Percentiles rank a stretch among this genome's conserved stretches.
These are phyloP conservation scores for Tiliqua scincoides DNA, from an alignment of 2,113 vertebrate species.

Conservation along the genomic window DNA sequence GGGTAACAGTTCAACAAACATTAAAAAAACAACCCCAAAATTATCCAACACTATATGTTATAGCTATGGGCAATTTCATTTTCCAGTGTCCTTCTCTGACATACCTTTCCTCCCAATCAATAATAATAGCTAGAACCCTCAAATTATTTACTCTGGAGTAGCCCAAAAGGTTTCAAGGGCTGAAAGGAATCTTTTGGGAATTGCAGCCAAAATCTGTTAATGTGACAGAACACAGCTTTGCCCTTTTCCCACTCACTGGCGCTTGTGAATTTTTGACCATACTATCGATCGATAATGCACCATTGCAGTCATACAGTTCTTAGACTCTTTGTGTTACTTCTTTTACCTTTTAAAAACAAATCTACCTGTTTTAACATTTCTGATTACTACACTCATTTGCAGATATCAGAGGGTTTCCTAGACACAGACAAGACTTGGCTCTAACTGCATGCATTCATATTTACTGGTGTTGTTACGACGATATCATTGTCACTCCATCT, in stretches of 20 bases:
- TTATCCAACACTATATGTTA: not conserved
- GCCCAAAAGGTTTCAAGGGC: not conserved
- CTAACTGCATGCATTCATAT: no score
- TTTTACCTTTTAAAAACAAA: not conserved
- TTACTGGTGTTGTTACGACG: not conserved
- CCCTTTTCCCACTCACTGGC: conserved; percentile 23
- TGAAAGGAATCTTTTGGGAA: not conserved
- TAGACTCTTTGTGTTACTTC: not conserved
- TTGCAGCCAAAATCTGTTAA: conserved; percentile 19
- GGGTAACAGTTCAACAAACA: not conserved
- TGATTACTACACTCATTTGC: not conserved
- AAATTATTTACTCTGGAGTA: not conserved
- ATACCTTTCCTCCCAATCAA: not conserved
- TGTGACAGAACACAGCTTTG: conserved; percentile 52
- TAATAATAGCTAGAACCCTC: not conserved
- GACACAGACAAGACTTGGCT: not conserved
- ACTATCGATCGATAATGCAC: conserved; percentile 30
- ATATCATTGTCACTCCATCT: conserved; percentile 42
- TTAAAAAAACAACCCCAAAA: not conserved
- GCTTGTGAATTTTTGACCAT: conserved; percentile 51
- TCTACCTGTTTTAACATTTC: not conserved
- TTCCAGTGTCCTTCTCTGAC: not conserved
- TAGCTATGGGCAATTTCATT: not conserved
- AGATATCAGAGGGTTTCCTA: not conserved
- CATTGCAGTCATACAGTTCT: rapidly evolving